These are phyloP conservation scores for Aeoliscus strigatus DNA, from an alignment of 2,797 vertebrate genomes.

Conservation along the genomic window DNA sequence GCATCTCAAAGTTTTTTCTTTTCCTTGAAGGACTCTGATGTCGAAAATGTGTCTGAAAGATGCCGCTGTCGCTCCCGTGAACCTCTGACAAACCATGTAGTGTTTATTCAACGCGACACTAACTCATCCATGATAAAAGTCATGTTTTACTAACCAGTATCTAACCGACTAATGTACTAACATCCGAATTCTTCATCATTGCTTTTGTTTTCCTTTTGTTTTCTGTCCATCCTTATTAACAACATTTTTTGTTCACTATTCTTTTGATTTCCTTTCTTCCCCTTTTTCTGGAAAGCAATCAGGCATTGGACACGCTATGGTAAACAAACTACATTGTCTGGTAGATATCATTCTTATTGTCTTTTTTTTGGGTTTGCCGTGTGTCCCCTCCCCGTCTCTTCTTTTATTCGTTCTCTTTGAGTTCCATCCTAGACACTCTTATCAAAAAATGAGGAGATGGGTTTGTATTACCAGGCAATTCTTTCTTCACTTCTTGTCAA, in stretches of 20 bases:
- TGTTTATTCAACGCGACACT: constrained; percentile 75
- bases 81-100: constrained; percentile 52
- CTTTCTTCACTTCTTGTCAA: constrained; percentile 77
- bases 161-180: constrained; percentile 98
- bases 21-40: constrained; percentile 25
- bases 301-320: constrained; percentile 99
- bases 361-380: constrained; percentile 98
- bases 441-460: constrained; percentile 84
- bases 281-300: constrained; percentile 94
- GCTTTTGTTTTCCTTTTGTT: constrained; percentile 84
- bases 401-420: constrained; percentile 78
- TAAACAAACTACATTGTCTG: constrained; percentile 99
- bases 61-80: constrained; percentile 24
- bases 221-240: constrained; percentile 95
- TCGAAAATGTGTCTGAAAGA: constrained; percentile 55
- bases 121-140: constrained; percentile 93
- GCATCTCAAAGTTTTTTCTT: constrained; percentile 19
- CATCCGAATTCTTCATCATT: constrained; percentile 97
- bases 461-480: constrained; percentile 80
- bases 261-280: constrained; percentile 99
- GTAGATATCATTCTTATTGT: constrained; percentile 97
- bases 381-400: constrained; percentile 85
- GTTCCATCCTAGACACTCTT: constrained; percentile 81
- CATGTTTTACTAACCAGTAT: constrained; percentile 90
- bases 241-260: constrained; percentile 92